Evolutionary conservation across 2,113 vertebrate species (phyloP), one percentile per base, ranked within the genome.

Genomic region (Myocastor coypus): DNA sequence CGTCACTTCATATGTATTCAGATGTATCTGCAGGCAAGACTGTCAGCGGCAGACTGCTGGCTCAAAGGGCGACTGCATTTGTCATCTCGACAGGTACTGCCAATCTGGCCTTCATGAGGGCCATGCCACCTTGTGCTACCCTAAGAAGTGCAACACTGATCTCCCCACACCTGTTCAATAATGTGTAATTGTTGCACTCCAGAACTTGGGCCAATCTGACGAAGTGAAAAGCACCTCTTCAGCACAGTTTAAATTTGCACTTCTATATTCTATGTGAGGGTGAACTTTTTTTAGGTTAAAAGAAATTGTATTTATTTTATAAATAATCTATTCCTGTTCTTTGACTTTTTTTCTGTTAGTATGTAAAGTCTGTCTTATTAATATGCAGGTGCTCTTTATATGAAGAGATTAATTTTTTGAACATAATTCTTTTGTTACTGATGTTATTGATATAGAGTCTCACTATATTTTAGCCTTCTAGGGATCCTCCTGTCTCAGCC

Each of bases 11-110:
- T 86, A 86, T 19, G 34, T 63, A 91, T 81, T 87, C 87, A 84
- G 63, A 95, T n/a, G 10, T 77, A 77, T 71, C 61, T 83, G 34
- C 28, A 89, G 91, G 50, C 84, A 59, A 94, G 85, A 83, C 9
- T 30, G 68, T 50, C 68, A 86, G 40, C 16, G n/a, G 63, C 68
- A 96, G 73, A 83, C 30, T 64, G 24, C 77, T 52, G 26, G 73
- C 89, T 91, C 87, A 84, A 81, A 94, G 77, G 50, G 77, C 61
- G 90, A 96, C 3, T 96, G 50, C 64, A 83, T 87, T n/a, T 82
- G 40, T 83, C 52, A 89, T 86, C 85, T 26, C 34, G 59, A 73
- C 3, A 78, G 59, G 83, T 6, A 63, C 24, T 26, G 77, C 71
- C 66, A 28, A 87, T 59, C 3, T 22, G 40, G 34, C 10, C 64